These are phyloP conservation scores for Hypocryptadius cinnamomeus DNA, from an alignment of 2,113 vertebrate species.

Conservation along the genomic window DNA sequence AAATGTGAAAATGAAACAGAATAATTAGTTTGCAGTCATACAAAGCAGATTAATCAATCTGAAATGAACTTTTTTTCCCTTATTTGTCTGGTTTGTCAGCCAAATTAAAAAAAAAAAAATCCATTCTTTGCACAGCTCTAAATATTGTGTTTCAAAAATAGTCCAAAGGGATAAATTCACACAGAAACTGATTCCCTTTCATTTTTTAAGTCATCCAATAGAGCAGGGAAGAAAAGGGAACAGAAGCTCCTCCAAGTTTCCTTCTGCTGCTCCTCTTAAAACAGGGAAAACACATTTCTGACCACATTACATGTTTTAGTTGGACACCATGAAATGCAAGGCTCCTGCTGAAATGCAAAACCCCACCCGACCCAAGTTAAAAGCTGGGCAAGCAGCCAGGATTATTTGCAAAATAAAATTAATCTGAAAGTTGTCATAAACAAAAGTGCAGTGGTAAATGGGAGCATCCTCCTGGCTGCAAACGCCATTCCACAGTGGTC, in stretches of 20 bases:
- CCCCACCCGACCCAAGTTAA: neutral
- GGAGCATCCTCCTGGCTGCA: neutral
- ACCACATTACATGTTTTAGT: slow-evolving; percentile 66
- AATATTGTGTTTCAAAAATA: slow-evolving; percentile 30
- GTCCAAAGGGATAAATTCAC: neutral
- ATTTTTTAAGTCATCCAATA: slow-evolving; percentile 7
- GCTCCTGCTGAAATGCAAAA: slow-evolving; percentile 29
- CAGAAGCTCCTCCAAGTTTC: slow-evolving; percentile 58
- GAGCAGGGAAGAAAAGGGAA: neutral
- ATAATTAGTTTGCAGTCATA: neutral
- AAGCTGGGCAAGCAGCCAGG: neutral
- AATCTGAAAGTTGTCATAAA: neutral
- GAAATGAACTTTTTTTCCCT: neutral
- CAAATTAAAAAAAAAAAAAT: neutral
- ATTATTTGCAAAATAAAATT: slow-evolving; percentile 40
- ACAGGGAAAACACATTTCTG: slow-evolving; percentile 52
- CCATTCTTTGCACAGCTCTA: neutral
- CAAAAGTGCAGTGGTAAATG: neutral
- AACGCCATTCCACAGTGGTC: neutral
- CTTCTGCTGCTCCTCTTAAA: slow-evolving; percentile 35
- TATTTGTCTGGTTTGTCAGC: neutral
- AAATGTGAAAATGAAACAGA: neutral
- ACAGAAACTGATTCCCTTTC: slow-evolving; percentile 22
- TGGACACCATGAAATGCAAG: slow-evolving; percentile 34
- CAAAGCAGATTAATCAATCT: neutral